phyloP scores from a whole-genome alignment of 2,888 invertebrate genomes.

The Drosophila prolongata region DNA sequence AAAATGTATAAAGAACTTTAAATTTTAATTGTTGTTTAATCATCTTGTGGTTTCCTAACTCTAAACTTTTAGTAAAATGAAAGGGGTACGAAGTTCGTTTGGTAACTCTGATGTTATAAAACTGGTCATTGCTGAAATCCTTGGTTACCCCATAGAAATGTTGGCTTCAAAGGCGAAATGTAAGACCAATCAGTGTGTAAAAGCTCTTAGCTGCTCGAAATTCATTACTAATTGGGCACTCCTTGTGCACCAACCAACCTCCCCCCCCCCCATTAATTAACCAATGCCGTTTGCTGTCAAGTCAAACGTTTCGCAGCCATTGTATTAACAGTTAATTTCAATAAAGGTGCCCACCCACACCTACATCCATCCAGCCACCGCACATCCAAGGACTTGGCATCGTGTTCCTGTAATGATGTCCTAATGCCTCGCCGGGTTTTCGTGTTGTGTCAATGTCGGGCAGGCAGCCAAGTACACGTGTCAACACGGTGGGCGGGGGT shows the following conservation, averaged over 20 bases:
- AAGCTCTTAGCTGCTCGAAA: slow-evolving; percentile 3
- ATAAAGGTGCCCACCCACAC: slow-evolving; percentile 55
- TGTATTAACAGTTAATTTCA: slow-evolving; percentile 78
- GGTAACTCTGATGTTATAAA: not conserved
- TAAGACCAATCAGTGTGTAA: slow-evolving; percentile 6
- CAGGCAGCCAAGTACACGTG: slow-evolving; percentile 57
- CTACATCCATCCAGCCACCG: slow-evolving; percentile 17
- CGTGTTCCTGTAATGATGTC: slow-evolving; percentile 69
- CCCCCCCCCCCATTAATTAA: not conserved
- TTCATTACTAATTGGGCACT: slow-evolving; percentile 27
- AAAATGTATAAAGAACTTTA: no score
- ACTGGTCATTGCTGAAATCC: not conserved
- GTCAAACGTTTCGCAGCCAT: slow-evolving; percentile 56
- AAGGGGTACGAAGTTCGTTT: no score
- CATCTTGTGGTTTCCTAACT: no score
- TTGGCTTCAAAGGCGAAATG: slow-evolving; percentile 2
- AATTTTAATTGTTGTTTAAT: no score
- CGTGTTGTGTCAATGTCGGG: slow-evolving; percentile 59
- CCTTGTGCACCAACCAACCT: not conserved
- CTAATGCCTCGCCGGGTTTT: slow-evolving; percentile 64
- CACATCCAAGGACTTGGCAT: slow-evolving; percentile 9
- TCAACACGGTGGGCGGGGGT: slow-evolving; percentile 16
- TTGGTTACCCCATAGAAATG: not conserved
- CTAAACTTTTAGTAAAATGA: not conserved
- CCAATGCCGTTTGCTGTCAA: slow-evolving; percentile 37